A percentile compares a stretch with the other conserved stretches of the same genome.
These are phyloP conservation scores for Polyergus mexicanus DNA, from an alignment of 1,140 invertebrate species.

Conservation along the genomic window DNA sequence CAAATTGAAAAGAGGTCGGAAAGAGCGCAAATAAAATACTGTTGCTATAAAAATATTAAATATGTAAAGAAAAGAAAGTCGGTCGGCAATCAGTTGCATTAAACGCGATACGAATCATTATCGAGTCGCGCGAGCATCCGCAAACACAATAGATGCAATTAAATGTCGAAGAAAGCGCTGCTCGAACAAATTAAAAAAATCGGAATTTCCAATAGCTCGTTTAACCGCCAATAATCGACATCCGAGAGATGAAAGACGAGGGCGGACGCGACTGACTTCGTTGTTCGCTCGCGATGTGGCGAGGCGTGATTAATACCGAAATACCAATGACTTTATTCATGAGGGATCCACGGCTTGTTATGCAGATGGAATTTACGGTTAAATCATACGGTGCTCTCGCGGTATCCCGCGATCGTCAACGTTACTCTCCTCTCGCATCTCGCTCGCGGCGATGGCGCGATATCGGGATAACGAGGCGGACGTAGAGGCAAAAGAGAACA, in stretches of 20 bases:
- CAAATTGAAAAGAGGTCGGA: neutral
- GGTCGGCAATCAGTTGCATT: neutral
- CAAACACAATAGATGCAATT: conserved; percentile 33
- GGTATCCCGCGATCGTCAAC: conserved; percentile 61
- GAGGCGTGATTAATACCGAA: conserved; percentile 77
- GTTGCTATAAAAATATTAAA: neutral
- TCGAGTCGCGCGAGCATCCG: conserved; percentile 28
- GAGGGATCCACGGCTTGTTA: conserved; percentile 73
- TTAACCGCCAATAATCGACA: conserved; percentile 29
- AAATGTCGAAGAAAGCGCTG: conserved; percentile 20
- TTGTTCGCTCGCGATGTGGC: conserved; percentile 59
- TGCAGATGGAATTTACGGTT: conserved; percentile 78
- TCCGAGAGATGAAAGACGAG: conserved; percentile 12
- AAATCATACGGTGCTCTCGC: conserved; percentile 72
- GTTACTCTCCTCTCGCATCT: conserved; percentile 60
- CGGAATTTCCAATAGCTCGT: conserved; percentile 55
- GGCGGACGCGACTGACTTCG: conserved; percentile 25
- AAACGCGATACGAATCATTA: neutral
- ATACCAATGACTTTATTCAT: conserved; percentile 80
- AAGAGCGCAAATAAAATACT: neutral
- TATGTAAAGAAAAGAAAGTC: neutral
- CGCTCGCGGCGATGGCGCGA: conserved; percentile 51
- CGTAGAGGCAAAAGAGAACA: conserved; percentile 1
- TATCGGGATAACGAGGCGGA: conserved; percentile 71
- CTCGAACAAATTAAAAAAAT: conserved; percentile 26